Conservation (phyloP, 2,113 vertebrate genomes). For the Cottus gobio region DNA sequence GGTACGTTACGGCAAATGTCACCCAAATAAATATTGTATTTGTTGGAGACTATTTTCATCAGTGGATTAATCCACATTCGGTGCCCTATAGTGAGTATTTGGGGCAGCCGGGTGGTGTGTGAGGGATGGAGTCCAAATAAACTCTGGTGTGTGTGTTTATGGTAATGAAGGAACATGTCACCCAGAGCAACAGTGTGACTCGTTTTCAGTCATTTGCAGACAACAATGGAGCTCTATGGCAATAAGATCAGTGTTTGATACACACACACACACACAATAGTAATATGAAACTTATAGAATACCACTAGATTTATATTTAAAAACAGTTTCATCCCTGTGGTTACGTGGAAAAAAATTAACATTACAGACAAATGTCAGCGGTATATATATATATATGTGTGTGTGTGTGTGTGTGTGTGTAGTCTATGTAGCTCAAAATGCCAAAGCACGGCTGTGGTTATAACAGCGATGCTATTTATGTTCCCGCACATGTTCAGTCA, state of each 20-base stretch:
- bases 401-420: neutral
- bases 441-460: neutral
- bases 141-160: neutral
- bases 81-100: neutral
- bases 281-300: neutral
- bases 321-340: neutral
- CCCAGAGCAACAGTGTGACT: neutral
- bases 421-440: neutral
- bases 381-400: neutral
- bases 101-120: neutral
- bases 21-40: neutral
- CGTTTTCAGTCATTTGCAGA: neutral
- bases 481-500: slow-evolving; percentile 7
- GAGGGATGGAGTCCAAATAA: neutral
- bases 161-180: neutral
- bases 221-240: neutral
- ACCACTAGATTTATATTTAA: neutral
- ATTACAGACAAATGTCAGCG: neutral
- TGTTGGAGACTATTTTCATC: neutral
- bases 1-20: neutral
- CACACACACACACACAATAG: too few relatives aligned
- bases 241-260: neutral
- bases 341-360: neutral
- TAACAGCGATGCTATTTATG: neutral
- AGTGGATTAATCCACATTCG: neutral